These are phyloP conservation scores for Caradrina clavipalpis DNA, from an alignment of 2,888 invertebrate genomes.

Conservation along the genomic window DNA sequence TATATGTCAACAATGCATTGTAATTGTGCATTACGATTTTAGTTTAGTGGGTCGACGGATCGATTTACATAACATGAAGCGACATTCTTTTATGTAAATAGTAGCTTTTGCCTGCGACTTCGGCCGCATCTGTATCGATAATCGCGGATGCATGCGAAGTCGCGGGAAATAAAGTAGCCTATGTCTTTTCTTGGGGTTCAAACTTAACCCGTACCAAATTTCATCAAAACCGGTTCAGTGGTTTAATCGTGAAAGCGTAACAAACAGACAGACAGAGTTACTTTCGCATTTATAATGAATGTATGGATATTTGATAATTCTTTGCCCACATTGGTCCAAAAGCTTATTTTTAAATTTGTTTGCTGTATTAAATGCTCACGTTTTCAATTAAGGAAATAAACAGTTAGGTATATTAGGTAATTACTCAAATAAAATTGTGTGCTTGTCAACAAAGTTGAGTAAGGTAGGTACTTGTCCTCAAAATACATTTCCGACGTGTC, in stretches of 20 bases:
- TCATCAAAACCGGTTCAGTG: no score
- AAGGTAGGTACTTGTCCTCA: not conserved
- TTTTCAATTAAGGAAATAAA: slow-evolving; percentile 1
- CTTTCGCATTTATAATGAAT: no score
- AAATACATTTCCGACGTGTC: slow-evolving; percentile 17
- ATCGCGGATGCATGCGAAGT: no score
- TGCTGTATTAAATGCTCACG: no score
- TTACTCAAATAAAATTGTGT: slow-evolving; percentile 9
- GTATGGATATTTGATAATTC: slow-evolving; percentile 6
- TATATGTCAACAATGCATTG: slow-evolving; percentile 55
- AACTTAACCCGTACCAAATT: no score
- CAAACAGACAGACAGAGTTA: no score
- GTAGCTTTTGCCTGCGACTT: no score
- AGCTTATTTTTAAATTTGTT: slow-evolving; percentile 1
- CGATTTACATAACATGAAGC: slow-evolving; percentile 36
- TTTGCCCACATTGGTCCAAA: slow-evolving; percentile 7
- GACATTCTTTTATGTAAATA: slow-evolving; percentile 18
- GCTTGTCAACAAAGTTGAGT: slow-evolving; percentile 4
- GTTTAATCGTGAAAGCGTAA: no score
- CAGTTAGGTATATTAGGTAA: not conserved
- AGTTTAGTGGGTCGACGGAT: slow-evolving; percentile 36
- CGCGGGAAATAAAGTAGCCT: no score
- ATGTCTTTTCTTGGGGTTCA: no score
- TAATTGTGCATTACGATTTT: slow-evolving; percentile 36
- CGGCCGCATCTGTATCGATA: no score